Conservation (phyloP, 1,140 invertebrate genomes). For the Aricia agestis region DNA sequence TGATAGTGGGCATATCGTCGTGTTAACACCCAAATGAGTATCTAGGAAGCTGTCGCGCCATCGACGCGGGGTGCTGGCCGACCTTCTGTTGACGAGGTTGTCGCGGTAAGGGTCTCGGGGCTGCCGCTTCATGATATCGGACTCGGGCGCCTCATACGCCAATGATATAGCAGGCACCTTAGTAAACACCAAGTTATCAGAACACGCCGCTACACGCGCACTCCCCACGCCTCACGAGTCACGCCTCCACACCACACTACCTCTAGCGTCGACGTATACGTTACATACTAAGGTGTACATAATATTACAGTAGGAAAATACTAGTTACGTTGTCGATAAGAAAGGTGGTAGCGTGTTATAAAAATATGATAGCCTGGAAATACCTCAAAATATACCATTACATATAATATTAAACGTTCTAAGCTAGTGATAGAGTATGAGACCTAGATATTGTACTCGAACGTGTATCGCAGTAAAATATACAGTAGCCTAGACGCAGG, state of each 20-base stretch:
- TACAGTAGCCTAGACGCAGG: constrained; percentile 37
- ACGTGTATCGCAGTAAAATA: constrained; percentile 31
- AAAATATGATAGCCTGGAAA: constrained; percentile 49
- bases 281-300: constrained; percentile 31
- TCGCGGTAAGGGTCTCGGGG: constrained; percentile 95
- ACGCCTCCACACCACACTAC: constrained; percentile 33
- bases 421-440: constrained; percentile 44
- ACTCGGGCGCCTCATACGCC: constrained; percentile 97
- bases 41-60: constrained; percentile 54
- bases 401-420: constrained; percentile 49
- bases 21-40: constrained; percentile 63
- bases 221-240: constrained; percentile 38
- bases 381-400: constrained; percentile 39
- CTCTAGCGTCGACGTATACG: constrained; percentile 41
- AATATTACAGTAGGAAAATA: constrained; percentile 39
- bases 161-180: constrained; percentile 97
- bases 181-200: constrained; percentile 74
- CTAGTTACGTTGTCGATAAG: constrained; percentile 53
- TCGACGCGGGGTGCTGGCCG: constrained; percentile 48
- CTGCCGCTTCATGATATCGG: constrained; percentile 97
- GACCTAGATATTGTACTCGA: constrained; percentile 25
- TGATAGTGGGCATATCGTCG: constrained; percentile 49
- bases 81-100: constrained; percentile 97
- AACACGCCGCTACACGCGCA: constrained; percentile 41
- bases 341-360: constrained; percentile 58